These are phyloP conservation scores for Crematogaster levior DNA, from an alignment of 2,888 invertebrate species.

Conservation along the genomic window DNA sequence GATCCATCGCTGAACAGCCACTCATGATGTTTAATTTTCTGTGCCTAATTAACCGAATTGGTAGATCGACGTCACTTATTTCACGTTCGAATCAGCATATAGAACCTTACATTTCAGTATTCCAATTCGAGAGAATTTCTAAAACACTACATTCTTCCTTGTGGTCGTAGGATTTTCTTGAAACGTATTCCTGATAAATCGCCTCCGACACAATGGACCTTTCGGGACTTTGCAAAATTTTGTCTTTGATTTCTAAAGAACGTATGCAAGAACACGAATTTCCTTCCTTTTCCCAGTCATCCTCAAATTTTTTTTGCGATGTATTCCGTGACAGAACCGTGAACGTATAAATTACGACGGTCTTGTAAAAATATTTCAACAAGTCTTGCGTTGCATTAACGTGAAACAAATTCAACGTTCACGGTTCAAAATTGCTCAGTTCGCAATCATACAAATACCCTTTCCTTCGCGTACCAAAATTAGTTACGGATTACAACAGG, in stretches of 20 bases:
- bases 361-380: background rate
- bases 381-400: background rate
- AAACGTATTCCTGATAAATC: background rate
- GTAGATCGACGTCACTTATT: background rate
- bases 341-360: background rate
- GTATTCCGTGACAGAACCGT: background rate
- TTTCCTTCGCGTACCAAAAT: background rate
- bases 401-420: background rate
- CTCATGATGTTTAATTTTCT: slow-evolving; percentile 37
- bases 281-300: slow-evolving; percentile 7
- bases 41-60: slow-evolving; percentile 4
- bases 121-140: background rate
- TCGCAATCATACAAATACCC: background rate
- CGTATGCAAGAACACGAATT: slow-evolving; percentile 10
- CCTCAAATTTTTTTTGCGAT: background rate
- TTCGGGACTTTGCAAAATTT: background rate
- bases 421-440: background rate
- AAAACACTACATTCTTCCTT: background rate
- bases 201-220: background rate
- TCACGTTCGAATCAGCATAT: slow-evolving; percentile 19
- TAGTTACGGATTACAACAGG: background rate
- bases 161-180: background rate
- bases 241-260: background rate
- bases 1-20: background rate
- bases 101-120: slow-evolving; percentile 46